Percentiles rank a stretch among this genome's conserved stretches.
These are phyloP conservation scores for Thaumatotibia leucotreta DNA, from an alignment of 1,140 invertebrate species.

Conservation along the genomic window DNA sequence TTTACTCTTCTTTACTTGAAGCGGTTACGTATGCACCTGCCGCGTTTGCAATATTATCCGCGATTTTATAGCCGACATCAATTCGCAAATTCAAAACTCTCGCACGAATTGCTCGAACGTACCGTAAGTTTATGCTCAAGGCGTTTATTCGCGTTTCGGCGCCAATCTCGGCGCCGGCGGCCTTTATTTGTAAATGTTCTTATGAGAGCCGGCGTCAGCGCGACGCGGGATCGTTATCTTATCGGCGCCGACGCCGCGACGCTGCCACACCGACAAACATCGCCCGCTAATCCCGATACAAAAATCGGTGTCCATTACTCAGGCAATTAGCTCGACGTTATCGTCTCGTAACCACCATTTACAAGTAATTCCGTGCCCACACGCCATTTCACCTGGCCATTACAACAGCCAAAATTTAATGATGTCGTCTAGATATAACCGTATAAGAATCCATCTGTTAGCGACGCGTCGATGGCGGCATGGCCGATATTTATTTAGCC, in stretches of 20 bases:
- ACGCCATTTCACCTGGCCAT: constrained; percentile 35
- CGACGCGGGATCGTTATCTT: constrained; percentile 51
- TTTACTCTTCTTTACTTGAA: constrained; percentile 25
- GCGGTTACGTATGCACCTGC: constrained; percentile 36
- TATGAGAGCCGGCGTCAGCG: constrained; percentile 31
- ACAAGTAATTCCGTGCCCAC: constrained; percentile 37
- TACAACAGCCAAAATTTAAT: constrained; percentile 44
- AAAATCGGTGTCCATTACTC: constrained; percentile 23
- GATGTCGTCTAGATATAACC: constrained; percentile 47
- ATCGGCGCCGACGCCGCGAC: constrained; percentile 49
- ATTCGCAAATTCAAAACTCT: constrained; percentile 8
- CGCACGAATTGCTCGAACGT: constrained; percentile 33
- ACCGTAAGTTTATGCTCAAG: constrained; percentile 17
- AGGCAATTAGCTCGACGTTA: constrained; percentile 29
- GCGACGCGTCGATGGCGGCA: constrained; percentile 51
- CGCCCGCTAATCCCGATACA: constrained; percentile 18
- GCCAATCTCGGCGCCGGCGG: constrained; percentile 37
- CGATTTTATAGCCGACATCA: constrained; percentile 14
- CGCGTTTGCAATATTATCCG: constrained; percentile 26
- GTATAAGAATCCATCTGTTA: constrained; percentile 57
- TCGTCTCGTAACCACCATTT: constrained; percentile 30
- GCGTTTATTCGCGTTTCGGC: constrained; percentile 37
- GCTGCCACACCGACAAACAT: constrained; percentile 33
- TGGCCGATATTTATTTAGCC: constrained; percentile 74
- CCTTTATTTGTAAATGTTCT: constrained; percentile 55